Evolutionary conservation across 2,113 vertebrate species (phyloP).

Genomic region (Protobothrops flavoviridis): DNA sequence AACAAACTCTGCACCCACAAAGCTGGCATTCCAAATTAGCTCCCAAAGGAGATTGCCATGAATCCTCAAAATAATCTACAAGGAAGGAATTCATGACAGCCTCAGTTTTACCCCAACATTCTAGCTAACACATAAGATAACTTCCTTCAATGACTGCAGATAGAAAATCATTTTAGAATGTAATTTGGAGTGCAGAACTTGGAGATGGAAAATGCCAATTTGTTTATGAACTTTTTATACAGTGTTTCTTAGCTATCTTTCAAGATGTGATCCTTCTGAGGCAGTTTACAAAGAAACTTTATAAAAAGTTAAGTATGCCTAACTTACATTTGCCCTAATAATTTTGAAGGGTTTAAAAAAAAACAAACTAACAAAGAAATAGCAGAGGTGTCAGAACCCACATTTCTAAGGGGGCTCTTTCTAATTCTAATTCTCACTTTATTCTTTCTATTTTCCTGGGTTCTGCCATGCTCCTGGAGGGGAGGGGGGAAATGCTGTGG

Average conservation of each 20-base stretch:
- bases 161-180: background rate
- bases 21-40: background rate
- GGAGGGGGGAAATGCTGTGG: no score
- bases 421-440: no score
- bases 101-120: background rate
- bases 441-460: no score
- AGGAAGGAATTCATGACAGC: background rate
- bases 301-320: background rate
- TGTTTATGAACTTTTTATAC: background rate
- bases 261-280: background rate
- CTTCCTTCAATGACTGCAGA: background rate
- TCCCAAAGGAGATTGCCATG: background rate
- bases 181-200: background rate
- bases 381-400: background rate
- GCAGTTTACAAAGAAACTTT: background rate
- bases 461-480: no score
- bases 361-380: background rate
- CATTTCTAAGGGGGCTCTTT: no score
- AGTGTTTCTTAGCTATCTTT: background rate
- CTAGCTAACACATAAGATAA: background rate
- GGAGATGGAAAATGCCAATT: background rate
- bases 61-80: background rate
- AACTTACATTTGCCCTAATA: background rate
- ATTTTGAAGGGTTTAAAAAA: background rate
- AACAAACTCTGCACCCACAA: background rate